A percentile compares a stretch with the other conserved stretches of the same genome.
Evolutionary conservation across 1,140 invertebrate genomes (phyloP).

Genomic region (Aphelenchoides fujianensis): DNA sequence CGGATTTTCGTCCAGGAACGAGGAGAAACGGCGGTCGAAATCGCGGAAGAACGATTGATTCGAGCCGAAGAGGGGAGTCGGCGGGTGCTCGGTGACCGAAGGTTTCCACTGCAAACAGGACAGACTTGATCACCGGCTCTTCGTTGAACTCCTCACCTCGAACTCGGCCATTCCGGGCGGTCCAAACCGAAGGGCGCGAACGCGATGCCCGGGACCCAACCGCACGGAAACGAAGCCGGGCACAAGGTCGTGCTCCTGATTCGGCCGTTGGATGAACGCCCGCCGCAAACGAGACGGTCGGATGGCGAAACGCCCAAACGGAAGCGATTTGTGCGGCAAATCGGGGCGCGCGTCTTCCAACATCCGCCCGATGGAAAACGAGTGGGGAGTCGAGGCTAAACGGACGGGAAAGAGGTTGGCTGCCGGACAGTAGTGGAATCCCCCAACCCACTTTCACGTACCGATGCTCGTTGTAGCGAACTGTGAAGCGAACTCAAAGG

Average conservation of each 20-base stretch:
- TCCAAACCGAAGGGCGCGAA: background rate
- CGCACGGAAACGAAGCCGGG: background rate
- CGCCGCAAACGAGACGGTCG: background rate
- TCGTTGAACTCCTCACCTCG: background rate
- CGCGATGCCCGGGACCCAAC: background rate
- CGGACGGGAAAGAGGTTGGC: background rate
- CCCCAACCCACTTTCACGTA: too few relatives aligned
- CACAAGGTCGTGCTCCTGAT: background rate
- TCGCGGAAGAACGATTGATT: background rate
- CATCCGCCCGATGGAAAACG: background rate
- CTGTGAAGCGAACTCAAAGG: conserved; percentile 5
- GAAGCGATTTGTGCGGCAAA: background rate
- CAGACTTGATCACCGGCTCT: background rate
- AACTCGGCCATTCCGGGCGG: background rate
- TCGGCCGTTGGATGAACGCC: background rate
- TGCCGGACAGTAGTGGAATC: too few relatives aligned
- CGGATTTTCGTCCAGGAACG: background rate
- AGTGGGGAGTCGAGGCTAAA: background rate
- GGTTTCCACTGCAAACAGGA: background rate
- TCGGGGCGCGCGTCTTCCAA: background rate
- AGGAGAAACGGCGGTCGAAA: background rate
- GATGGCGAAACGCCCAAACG: background rate
- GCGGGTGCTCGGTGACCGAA: background rate
- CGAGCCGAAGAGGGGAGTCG: background rate
- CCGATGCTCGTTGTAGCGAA: background rate